These are phyloP conservation scores for Tiphia femorata DNA, from an alignment of 2,888 invertebrate genomes.

Conservation along the genomic window DNA sequence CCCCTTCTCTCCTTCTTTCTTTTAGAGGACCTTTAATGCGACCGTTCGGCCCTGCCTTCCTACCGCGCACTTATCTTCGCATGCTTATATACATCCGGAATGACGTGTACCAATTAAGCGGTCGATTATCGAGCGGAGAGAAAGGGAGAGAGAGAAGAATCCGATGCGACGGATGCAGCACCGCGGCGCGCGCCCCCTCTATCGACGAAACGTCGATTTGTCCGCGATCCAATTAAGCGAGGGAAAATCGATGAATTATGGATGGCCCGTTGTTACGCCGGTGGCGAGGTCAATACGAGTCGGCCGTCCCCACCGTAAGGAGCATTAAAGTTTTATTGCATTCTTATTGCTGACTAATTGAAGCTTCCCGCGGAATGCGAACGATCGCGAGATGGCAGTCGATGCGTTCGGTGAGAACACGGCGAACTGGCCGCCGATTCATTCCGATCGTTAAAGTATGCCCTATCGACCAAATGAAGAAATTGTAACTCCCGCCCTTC, in stretches of 20 bases:
- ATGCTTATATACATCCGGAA: too few relatives aligned
- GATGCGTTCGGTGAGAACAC: constrained; percentile 11
- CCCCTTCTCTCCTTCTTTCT: background rate
- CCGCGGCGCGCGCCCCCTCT: background rate
- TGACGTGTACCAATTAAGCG: background rate
- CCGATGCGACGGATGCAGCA: too few relatives aligned
- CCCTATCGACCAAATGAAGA: too few relatives aligned
- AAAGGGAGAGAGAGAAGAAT: too few relatives aligned
- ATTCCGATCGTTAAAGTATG: too few relatives aligned
- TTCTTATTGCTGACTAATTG: constrained; percentile 57
- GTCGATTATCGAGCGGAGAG: constrained; percentile 1
- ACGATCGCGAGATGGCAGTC: constrained; percentile 35
- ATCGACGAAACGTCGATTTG: constrained; percentile 30
- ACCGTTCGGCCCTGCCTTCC: background rate
- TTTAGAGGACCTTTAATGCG: too few relatives aligned
- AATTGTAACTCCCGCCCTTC: too few relatives aligned
- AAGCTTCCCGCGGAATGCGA: constrained; percentile 49
- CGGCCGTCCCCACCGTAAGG: constrained; percentile 32
- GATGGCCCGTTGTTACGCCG: constrained; percentile 41
- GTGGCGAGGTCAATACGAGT: constrained; percentile 29
- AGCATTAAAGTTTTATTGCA: constrained; percentile 53
- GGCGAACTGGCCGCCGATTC: too few relatives aligned
- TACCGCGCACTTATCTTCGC: constrained; percentile 18
- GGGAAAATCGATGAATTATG: constrained; percentile 55
- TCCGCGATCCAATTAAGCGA: constrained; percentile 55